phyloP scores from a whole-genome alignment of 2,113 vertebrate species.

The Ivindomyrus marchei region DNA sequence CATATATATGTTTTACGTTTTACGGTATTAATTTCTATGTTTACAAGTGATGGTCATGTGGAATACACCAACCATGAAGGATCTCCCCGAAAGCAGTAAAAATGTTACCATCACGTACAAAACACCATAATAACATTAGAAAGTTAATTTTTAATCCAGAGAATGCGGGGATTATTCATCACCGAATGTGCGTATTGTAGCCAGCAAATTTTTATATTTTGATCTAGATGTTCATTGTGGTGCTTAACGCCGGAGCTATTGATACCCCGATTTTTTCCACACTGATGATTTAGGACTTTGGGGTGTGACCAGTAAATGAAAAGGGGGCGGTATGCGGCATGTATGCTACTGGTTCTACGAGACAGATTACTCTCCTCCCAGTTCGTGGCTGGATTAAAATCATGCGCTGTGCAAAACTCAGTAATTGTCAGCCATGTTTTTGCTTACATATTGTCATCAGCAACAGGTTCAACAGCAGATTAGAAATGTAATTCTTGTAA shows the following conservation, averaged over 20 bases:
- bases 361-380: background rate
- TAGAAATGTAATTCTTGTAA: background rate
- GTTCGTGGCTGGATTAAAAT: background rate
- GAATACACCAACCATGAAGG: background rate
- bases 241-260: background rate
- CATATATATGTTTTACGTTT: background rate
- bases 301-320: background rate
- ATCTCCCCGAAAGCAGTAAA: background rate
- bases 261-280: background rate
- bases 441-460: background rate
- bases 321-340: background rate
- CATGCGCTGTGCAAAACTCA: background rate
- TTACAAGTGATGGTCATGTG: background rate
- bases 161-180: background rate
- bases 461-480: background rate
- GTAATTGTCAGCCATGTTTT: slow-evolving; percentile 13
- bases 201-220: background rate
- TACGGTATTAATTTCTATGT: background rate
- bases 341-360: background rate
- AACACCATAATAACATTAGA: background rate
- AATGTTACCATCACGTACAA: background rate
- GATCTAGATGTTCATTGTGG: background rate
- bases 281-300: background rate
- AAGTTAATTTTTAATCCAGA: background rate
- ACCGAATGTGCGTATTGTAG: background rate